Conservation (phyloP, 2,113 vertebrate species). For the Suricata suricatta region DNA sequence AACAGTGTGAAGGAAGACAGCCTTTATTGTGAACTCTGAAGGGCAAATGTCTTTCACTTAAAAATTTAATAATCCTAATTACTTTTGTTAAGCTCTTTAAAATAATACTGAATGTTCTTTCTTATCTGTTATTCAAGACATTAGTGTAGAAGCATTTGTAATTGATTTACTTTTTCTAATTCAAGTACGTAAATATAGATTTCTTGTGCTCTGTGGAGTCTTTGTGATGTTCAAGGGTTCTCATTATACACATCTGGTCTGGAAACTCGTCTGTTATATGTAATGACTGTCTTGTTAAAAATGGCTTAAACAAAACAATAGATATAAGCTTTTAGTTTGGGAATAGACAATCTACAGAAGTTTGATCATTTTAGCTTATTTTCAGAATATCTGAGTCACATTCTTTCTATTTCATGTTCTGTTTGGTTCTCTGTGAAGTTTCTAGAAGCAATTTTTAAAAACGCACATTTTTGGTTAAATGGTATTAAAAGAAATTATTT, state of each 20-base stretch:
- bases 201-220: not conserved
- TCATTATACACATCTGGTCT: not conserved
- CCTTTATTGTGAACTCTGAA: not conserved
- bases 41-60: not conserved
- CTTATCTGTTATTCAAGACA: constrained; percentile 44
- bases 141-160: not conserved
- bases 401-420: not conserved
- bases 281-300: constrained; percentile 48
- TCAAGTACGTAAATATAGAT: constrained; percentile 46
- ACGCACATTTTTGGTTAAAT: not conserved
- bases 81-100: constrained; percentile 29
- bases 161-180: constrained; percentile 52
- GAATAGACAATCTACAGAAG: not conserved
- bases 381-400: not conserved
- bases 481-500: not conserved
- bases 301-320: not conserved
- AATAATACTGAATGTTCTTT: not conserved
- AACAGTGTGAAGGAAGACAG: not conserved
- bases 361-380: constrained; percentile 27
- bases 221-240: not conserved
- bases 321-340: not conserved
- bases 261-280: not conserved
- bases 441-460: not conserved
- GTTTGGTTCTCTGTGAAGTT: not conserved
- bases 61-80: constrained; percentile 44